Conservation (phyloP, 2,888 invertebrate genomes). For the Epinotia brunnichana region DNA sequence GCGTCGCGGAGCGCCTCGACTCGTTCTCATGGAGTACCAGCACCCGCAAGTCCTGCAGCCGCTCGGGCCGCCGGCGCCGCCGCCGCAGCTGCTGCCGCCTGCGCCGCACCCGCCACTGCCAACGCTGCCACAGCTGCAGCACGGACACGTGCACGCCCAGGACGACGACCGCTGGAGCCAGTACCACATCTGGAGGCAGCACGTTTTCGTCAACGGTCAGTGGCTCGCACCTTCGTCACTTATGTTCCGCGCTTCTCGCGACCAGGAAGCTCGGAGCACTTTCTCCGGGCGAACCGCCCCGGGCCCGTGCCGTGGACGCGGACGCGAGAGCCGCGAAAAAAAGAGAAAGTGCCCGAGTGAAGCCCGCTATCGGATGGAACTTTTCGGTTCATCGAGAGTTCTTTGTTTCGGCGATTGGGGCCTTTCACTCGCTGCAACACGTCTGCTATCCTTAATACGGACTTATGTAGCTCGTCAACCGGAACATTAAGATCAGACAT, state of each 20-base stretch:
- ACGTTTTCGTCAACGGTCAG: constrained; percentile 91
- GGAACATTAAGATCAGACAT: constrained; percentile 21
- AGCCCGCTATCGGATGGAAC: constrained; percentile 62
- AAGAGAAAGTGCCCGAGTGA: constrained; percentile 76
- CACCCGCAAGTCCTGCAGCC: constrained; percentile 79
- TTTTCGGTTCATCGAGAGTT: constrained; percentile 70
- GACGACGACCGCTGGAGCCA: constrained; percentile 88
- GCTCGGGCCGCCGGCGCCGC: constrained; percentile 86
- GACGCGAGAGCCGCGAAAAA: constrained; percentile 57
- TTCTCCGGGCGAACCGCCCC: constrained; percentile 51
- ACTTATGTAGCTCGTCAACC: constrained; percentile 17
- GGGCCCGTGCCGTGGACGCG: constrained; percentile 46
- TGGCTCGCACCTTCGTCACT: constrained; percentile 54
- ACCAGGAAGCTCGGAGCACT: constrained; percentile 42
- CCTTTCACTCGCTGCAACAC: constrained; percentile 58
- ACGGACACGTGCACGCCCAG: constrained; percentile 83
- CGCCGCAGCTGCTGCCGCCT: constrained; percentile 85
- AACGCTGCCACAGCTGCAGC: constrained; percentile 86
- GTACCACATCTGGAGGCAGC: constrained; percentile 91
- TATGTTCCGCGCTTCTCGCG: constrained; percentile 53
- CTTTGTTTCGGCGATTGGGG: constrained; percentile 65
- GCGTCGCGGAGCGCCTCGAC: constrained; percentile 63
- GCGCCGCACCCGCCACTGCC: constrained; percentile 85
- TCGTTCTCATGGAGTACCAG: constrained; percentile 76
- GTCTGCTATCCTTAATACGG: constrained; percentile 21